A percentile compares a stretch with the other conserved stretches of the same genome.
Conservation (phyloP, 2,113 vertebrate species). For the Xerus inauris region DNA sequence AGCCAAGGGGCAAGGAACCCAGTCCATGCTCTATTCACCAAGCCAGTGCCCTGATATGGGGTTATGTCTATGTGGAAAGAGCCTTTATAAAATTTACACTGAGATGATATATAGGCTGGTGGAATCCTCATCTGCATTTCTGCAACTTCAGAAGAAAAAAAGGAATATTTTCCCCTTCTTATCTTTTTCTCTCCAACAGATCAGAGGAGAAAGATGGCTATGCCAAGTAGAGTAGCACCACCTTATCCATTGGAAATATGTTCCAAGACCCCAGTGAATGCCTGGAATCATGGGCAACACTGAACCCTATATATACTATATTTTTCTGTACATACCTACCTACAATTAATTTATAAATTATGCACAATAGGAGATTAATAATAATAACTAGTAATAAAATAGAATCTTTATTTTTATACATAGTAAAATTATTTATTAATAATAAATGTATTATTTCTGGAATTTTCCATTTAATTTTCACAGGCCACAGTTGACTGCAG, state of each 20-base stretch:
- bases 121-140: neutral
- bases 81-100: neutral
- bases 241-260: neutral
- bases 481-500: too few relatives aligned
- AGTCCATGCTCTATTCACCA: neutral
- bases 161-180: neutral
- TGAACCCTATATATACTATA: too few relatives aligned
- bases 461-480: too few relatives aligned
- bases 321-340: neutral
- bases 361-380: neutral
- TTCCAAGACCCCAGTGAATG: too few relatives aligned
- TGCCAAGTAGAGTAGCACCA: neutral
- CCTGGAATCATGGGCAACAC: too few relatives aligned
- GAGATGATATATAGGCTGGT: neutral
- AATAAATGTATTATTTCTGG: too few relatives aligned
- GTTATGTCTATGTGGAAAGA: neutral
- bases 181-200: neutral
- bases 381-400: too few relatives aligned
- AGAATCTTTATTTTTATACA: too few relatives aligned
- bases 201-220: neutral
- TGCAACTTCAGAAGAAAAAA: neutral
- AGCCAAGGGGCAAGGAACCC: neutral
- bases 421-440: too few relatives aligned
- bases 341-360: neutral
- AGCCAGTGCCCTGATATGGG: neutral